Evolutionary conservation across 2,797 vertebrate species (phyloP).

Genomic region (Tragelaphus eurycerus): DNA sequence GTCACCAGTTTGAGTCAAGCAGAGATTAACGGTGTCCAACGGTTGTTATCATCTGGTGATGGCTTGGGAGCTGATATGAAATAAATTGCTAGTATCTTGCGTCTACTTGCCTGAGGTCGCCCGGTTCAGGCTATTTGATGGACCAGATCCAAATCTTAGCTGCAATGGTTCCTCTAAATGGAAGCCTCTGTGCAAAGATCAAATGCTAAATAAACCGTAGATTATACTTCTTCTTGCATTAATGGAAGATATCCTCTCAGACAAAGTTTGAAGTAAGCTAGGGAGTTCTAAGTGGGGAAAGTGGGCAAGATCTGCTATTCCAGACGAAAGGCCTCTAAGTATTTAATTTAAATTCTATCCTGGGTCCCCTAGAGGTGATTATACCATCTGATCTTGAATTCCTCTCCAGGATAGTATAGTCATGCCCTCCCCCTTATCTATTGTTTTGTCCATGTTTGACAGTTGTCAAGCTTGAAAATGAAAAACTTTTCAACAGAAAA

Average conservation of each 20-base stretch:
- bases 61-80: slow-evolving; percentile 71
- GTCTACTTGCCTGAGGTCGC: slow-evolving; percentile 58
- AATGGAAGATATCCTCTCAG: slow-evolving; percentile 60
- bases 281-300: neutral
- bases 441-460: neutral
- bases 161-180: slow-evolving; percentile 57
- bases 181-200: slow-evolving; percentile 57
- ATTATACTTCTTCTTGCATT: slow-evolving; percentile 55
- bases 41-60: slow-evolving; percentile 68
- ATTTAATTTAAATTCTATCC: slow-evolving; percentile 16
- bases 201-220: slow-evolving; percentile 67
- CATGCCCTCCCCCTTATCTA: neutral
- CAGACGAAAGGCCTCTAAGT: neutral
- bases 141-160: slow-evolving; percentile 71
- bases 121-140: slow-evolving; percentile 63
- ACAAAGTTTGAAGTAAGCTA: slow-evolving; percentile 24
- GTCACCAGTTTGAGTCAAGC: slow-evolving; percentile 72
- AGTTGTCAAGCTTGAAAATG: neutral
- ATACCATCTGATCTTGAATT: neutral
- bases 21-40: slow-evolving; percentile 71
- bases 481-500: slow-evolving; percentile 26
- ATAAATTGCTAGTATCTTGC: slow-evolving; percentile 72
- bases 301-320: neutral
- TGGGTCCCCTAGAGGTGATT: neutral
- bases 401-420: neutral